These are phyloP conservation scores for Aethina tumida DNA, from an alignment of 1,140 invertebrate genomes.

Conservation along the genomic window DNA sequence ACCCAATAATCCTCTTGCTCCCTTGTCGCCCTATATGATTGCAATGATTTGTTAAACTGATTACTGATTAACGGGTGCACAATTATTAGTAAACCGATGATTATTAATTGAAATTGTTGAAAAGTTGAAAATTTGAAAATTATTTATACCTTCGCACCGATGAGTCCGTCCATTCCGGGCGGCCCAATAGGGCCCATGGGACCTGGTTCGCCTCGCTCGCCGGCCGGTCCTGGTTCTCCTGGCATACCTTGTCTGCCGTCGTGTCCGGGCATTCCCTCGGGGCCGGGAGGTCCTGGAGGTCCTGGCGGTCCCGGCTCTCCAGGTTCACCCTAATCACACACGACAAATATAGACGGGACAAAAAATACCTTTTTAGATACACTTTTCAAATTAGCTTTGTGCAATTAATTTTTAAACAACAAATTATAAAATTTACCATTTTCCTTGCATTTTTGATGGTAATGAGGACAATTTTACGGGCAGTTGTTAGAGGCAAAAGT, in stretches of 20 bases:
- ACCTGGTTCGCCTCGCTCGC: conserved; percentile 52
- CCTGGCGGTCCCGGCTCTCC: conserved; percentile 83
- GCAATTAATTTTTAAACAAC: no score
- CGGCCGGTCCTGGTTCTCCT: conserved; percentile 59
- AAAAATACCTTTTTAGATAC: no score
- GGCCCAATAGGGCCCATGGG: conserved; percentile 60
- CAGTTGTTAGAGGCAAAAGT: no score
- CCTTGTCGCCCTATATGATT: conserved; percentile 33
- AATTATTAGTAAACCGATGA: not conserved
- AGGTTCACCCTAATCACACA: conserved; percentile 64
- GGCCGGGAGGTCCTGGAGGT: conserved; percentile 66
- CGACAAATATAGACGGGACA: no score
- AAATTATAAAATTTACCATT: no score
- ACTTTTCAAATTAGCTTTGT: no score
- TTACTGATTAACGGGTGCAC: not conserved
- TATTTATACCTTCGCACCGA: conserved; percentile 57
- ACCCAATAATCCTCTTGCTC: conserved; percentile 32
- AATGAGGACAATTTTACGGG: no score
- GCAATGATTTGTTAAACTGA: not conserved
- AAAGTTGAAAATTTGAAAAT: conserved; percentile 5
- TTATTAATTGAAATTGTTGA: not conserved
- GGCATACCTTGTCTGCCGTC: conserved; percentile 68
- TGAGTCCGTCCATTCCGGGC: conserved; percentile 51
- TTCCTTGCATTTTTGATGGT: no score
- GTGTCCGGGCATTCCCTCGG: conserved; percentile 66